These are phyloP conservation scores for Progne subis DNA, from an alignment of 2,113 vertebrate genomes.

Conservation along the genomic window DNA sequence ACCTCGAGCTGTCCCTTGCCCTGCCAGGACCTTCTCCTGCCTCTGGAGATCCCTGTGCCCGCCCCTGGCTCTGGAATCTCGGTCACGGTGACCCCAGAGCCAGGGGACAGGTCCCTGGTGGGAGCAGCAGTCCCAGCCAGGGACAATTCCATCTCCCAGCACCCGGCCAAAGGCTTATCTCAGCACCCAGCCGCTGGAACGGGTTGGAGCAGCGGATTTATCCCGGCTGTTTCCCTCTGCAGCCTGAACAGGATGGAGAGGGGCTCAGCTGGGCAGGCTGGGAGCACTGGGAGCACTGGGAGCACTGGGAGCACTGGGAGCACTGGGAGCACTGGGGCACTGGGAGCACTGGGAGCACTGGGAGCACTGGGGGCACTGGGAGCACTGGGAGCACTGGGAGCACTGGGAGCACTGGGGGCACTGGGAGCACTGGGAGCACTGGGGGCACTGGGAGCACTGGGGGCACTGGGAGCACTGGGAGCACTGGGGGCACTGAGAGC, in stretches of 20 bases:
- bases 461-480: too few species aligned
- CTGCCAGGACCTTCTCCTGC: neutral
- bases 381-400: too few species aligned
- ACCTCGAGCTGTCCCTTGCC: neutral
- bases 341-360: too few species aligned
- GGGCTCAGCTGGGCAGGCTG: too few species aligned
- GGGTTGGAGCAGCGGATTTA: constrained; percentile 58
- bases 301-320: too few species aligned
- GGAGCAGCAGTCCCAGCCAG: neutral
- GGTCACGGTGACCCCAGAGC: accelerated
- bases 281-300: too few species aligned
- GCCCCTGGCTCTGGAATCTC: accelerated
- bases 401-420: too few species aligned
- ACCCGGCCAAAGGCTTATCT: constrained; percentile 28
- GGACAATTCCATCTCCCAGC: neutral
- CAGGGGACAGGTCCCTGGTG: neutral
- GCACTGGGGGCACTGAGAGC: too few species aligned
- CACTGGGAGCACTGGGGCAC: too few species aligned
- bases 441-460: too few species aligned
- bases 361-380: too few species aligned
- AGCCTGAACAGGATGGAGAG: constrained; percentile 10
- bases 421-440: too few species aligned
- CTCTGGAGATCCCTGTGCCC: accelerated
- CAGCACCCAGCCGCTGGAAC: constrained; percentile 46
- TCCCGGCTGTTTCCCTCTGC: constrained; percentile 34